A percentile compares a stretch with the other conserved stretches of the same genome.
These are phyloP conservation scores for Champsocephalus esox DNA, from an alignment of 2,797 vertebrate species.

Conservation along the genomic window DNA sequence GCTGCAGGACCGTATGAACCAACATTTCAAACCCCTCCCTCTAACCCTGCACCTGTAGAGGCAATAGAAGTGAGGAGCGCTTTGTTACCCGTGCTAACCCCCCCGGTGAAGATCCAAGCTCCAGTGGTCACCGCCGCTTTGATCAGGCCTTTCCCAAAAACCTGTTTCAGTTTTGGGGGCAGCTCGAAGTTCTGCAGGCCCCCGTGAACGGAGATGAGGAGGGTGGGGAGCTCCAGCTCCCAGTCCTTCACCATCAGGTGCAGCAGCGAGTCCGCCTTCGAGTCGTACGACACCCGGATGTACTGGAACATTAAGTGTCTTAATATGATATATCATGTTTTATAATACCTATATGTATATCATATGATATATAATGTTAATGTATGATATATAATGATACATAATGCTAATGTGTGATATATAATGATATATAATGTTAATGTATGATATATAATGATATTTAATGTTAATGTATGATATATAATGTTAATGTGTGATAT, in stretches of 20 bases:
- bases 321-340: too few relatives aligned
- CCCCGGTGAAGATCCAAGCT: slow-evolving; percentile 98
- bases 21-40: too few relatives aligned
- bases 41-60: too few relatives aligned
- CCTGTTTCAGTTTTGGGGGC: slow-evolving; percentile 96
- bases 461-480: too few relatives aligned
- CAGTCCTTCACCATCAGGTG: slow-evolving; percentile 97
- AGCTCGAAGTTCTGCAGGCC: slow-evolving; percentile 97
- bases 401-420: too few relatives aligned
- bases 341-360: neutral
- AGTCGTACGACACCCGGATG: slow-evolving; percentile 92
- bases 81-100: slow-evolving; percentile 89
- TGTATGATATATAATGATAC: too few relatives aligned
- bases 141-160: slow-evolving; percentile 96
- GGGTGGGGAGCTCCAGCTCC: slow-evolving; percentile 95
- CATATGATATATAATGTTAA: too few relatives aligned
- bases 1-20: too few relatives aligned
- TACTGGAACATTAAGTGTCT: slow-evolving; percentile 82
- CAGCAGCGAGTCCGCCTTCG: slow-evolving; percentile 93
- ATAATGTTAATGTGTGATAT: too few relatives aligned
- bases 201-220: slow-evolving; percentile 95
- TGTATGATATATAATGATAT: too few relatives aligned
- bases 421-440: too few relatives aligned
- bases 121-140: slow-evolving; percentile 97
- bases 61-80: too few relatives aligned